These are phyloP conservation scores for Anolis carolinensis DNA, from an alignment of 2,113 vertebrate genomes.

Conservation along the genomic window DNA sequence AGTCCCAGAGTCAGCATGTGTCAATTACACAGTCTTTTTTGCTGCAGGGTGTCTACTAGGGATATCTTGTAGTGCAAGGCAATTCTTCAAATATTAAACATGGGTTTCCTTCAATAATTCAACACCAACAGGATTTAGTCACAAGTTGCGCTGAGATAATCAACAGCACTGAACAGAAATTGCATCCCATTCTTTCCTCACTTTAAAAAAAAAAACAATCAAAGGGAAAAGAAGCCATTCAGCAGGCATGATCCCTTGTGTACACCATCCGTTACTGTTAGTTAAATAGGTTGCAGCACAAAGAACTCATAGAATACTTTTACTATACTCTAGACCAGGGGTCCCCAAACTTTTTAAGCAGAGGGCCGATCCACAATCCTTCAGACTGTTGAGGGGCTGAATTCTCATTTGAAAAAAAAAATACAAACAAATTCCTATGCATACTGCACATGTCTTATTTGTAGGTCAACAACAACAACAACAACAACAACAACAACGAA, in stretches of 20 bases:
- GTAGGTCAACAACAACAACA: no score
- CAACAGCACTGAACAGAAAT: background rate
- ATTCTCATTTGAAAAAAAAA: no score
- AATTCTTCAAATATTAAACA: conserved; percentile 31
- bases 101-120: conserved; percentile 38
- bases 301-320: no score
- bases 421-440: no score
- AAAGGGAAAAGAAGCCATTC: conserved; percentile 17
- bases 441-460: no score
- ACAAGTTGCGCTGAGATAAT: background rate
- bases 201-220: background rate
- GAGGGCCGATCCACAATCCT: no score
- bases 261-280: background rate
- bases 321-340: no score
- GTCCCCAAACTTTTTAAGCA: no score
- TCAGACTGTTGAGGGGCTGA: no score
- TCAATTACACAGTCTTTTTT: background rate
- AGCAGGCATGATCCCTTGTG: background rate
- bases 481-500: no score
- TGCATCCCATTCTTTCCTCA: background rate
- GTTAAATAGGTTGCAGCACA: no score
- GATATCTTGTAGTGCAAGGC: background rate
- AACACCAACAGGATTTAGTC: conserved; percentile 12
- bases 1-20: background rate
- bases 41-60: conserved; percentile 27